Conservation (phyloP, 2,888 invertebrate genomes). For the Cephalotes varians region DNA sequence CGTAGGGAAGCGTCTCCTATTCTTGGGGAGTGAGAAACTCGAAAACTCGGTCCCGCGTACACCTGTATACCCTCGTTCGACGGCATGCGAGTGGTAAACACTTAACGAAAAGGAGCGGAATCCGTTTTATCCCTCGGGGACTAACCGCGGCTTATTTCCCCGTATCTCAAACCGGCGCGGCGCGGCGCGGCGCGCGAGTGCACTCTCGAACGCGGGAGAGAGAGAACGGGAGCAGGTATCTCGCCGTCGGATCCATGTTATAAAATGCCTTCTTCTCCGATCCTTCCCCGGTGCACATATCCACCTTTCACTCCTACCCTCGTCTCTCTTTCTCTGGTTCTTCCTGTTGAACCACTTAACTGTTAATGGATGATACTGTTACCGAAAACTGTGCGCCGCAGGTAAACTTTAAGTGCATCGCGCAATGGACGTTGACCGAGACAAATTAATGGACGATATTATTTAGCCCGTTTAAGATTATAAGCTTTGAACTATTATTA, state of each 20-base stretch:
- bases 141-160: conserved; percentile 70
- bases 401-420: conserved; percentile 1
- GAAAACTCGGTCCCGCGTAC: conserved; percentile 52
- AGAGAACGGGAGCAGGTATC: conserved; percentile 37
- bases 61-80: conserved; percentile 59
- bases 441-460: conserved; percentile 18
- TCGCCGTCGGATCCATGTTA: conserved; percentile 31
- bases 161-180: conserved; percentile 41
- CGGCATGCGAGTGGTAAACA: conserved; percentile 78
- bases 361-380: conserved; percentile 54
- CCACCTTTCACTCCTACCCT: conserved; percentile 42
- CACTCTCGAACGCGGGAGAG: neutral
- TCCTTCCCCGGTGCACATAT: neutral
- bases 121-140: conserved; percentile 76
- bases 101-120: conserved; percentile 79
- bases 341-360: conserved; percentile 49
- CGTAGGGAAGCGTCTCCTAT: conserved; percentile 32
- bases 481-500: neutral
- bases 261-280: conserved; percentile 26
- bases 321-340: conserved; percentile 22
- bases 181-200: conserved; percentile 16
- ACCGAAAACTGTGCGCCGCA: conserved; percentile 26
- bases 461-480: neutral
- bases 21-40: conserved; percentile 40
- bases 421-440: neutral